phyloP scores from a whole-genome alignment of 2,797 vertebrate genomes.

The Vipera latastei region DNA sequence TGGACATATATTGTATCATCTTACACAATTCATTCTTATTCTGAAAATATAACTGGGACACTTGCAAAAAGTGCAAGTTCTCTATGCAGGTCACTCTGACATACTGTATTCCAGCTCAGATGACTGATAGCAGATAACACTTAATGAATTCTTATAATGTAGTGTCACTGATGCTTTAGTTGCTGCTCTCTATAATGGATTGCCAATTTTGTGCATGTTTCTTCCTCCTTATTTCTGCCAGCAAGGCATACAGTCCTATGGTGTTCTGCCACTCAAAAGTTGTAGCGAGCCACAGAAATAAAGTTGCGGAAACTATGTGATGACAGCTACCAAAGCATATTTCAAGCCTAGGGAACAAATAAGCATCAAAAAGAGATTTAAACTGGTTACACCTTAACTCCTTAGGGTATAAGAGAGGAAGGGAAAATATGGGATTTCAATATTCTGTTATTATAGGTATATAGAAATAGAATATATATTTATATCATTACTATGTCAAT shows the following conservation, averaged over 20 bases:
- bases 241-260: neutral
- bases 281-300: neutral
- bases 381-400: neutral
- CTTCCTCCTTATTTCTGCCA: neutral
- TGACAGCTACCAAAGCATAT: neutral
- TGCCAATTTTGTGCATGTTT: neutral
- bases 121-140: neutral
- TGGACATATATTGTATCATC: neutral
- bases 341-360: neutral
- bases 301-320: neutral
- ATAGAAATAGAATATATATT: neutral
- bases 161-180: neutral
- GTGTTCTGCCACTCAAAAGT: neutral
- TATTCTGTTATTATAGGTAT: neutral
- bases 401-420: neutral
- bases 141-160: neutral
- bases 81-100: neutral
- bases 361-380: neutral
- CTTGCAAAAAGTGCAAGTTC: neutral
- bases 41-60: neutral
- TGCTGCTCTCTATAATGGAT: neutral
- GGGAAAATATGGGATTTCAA: neutral
- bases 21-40: neutral
- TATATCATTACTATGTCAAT: neutral
- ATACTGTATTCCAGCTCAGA: neutral